Evolutionary conservation across 1,140 invertebrate genomes (phyloP), one percentile per base, ranked within the genome.

Genomic region (Cyclina sinensis): DNA sequence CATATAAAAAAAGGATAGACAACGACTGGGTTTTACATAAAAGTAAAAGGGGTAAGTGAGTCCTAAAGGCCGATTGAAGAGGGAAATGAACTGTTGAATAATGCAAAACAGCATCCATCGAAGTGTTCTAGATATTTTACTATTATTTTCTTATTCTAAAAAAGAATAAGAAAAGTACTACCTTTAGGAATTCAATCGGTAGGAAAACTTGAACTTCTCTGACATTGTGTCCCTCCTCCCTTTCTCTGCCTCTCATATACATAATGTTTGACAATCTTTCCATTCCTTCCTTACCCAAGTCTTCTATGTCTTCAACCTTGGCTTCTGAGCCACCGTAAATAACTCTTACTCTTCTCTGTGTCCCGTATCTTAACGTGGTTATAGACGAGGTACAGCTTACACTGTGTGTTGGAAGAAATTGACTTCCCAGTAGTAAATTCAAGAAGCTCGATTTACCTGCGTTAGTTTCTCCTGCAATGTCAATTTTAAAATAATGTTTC

Each of bases 361-460:
- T 59, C 5, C 59, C 82, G 68, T 94, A 92, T n/a, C 74, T 70
- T 24, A 94, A 32, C 24, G 90, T 90, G 39, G 92, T 93, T 18
- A 93, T 89, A 18, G 82, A 70, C 21, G 90, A 91, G 3, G 93
- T 94, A 48, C 91, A 92, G 80, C 91, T 91, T 16, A 91, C 21
- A 21, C 89, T 80, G 80, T 88, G 82, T 14, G 90, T 88, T 2
- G 92, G 92, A 18, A 94, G 83, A 21, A 94, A 82, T 27, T 90
- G 82, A 37, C 84, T 81, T 7, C 91, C 92, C 21, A 94, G 74
- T 0, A 93, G 37, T 7, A 94, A 80, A 65, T 94, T 94, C 14
- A 94, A 68, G 3, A 93, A 90, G 4, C 86, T 91, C 24, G 92
- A 93, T 76, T 94, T 94, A 3, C 93, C 93, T 0, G 91, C 90